These are phyloP conservation scores for Bradysia coprophila DNA, from an alignment of 1,140 invertebrate genomes.

Conservation along the genomic window DNA sequence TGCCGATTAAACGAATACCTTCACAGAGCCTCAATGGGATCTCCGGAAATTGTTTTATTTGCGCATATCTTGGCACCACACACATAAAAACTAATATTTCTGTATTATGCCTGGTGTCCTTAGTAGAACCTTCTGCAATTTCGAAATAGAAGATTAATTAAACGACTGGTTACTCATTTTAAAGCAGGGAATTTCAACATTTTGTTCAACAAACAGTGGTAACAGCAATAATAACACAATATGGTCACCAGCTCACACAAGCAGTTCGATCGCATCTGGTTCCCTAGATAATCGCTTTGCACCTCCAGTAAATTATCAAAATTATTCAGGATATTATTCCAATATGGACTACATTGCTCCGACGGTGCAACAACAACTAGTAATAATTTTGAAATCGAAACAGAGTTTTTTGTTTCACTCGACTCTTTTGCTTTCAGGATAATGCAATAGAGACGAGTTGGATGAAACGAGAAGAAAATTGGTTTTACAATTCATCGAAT, in stretches of 20 bases:
- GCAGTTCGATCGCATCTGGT: not conserved
- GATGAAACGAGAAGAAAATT: constrained; percentile 3
- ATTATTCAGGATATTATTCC: constrained; percentile 1
- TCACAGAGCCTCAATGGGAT: too few species aligned
- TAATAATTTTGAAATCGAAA: not conserved
- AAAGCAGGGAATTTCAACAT: too few species aligned
- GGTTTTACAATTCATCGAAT: constrained; percentile 1
- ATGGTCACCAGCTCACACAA: constrained; percentile 1
- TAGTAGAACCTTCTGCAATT: too few species aligned
- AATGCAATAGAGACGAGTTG: not conserved
- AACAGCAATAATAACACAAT: constrained; percentile 1
- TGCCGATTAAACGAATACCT: too few species aligned
- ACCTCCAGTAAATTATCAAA: constrained; percentile 1
- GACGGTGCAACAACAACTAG: not conserved
- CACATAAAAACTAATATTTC: too few species aligned
- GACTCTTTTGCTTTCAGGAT: not conserved
- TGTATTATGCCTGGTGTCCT: too few species aligned
- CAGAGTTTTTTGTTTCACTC: not conserved
- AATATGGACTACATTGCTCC: constrained; percentile 1
- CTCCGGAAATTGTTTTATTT: too few species aligned
- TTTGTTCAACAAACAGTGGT: too few species aligned
- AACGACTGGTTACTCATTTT: too few species aligned
- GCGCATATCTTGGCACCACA: too few species aligned
- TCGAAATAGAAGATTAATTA: too few species aligned
- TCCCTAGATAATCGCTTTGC: not conserved